Evolutionary conservation across 1,140 invertebrate species (phyloP), one percentile per base, ranked within the genome.

Genomic region (Zeugodacus cucurbitae): DNA sequence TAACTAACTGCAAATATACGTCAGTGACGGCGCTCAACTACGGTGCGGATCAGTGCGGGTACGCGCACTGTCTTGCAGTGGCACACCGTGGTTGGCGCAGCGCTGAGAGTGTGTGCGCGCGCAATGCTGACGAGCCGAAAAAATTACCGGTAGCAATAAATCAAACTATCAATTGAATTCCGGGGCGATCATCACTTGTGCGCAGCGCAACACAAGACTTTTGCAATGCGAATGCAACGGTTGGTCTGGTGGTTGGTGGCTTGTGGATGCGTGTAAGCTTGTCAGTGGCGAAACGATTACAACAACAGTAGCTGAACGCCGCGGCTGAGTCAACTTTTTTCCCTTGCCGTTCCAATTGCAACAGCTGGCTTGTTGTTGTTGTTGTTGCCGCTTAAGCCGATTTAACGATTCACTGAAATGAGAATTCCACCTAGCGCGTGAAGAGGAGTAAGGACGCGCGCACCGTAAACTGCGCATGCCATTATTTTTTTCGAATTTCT

Each of bases 141-240:
- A 92, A 92, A 89, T 90, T 90, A 92, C 92, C 91, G 91, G 91
- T 93, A 92, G 92, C 92, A 93, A 93, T 93, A 93, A 93, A 93
- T 93, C 92, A 93, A 93, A 92, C 92, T 91, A 93, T 93, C 92
- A 93, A 93, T 93, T 93, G 91, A 93, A 93, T 93, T 92, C 92
- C 92, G 90, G 91, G 90, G 90, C 90, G 90, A 93, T 93, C 91
- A 93, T 92, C 91, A 92, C 91, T 91, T 90, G 90, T 90, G 90
- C 44, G 48, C 64, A 88, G 88, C 70, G 89, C 48, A 29, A 89
- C 85, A 32, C 34, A 6, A 4, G 10, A 86, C 29, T 86, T 86
- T 34, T 34, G 57, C 85, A 86, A 90, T 82, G 86, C 62, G 41
- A n/a, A 70, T 48, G 59, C 37, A 14, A 57, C 32, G 58, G 7